A percentile compares a stretch with the other conserved stretches of the same genome.
phyloP scores from a whole-genome alignment of 2,888 invertebrate species.

The Pammene fasciana region DNA sequence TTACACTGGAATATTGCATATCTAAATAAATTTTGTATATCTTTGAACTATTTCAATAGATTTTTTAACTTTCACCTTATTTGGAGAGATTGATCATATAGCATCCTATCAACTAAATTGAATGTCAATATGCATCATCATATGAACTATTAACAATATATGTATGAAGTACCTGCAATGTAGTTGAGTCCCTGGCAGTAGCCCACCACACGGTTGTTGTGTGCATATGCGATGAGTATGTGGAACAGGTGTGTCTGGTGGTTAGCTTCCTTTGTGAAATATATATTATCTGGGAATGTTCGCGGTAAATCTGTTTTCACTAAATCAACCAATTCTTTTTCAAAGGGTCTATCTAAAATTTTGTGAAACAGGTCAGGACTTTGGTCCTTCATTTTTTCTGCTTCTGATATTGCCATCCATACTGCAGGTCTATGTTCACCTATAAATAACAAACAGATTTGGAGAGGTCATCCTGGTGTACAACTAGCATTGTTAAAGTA shows the following conservation, averaged over 20 bases:
- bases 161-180: constrained; percentile 86
- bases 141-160: not conserved
- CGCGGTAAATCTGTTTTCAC: constrained; percentile 95
- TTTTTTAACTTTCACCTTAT: too few species aligned
- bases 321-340: constrained; percentile 89
- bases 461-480: constrained; percentile 6
- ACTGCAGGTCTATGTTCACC: constrained; percentile 86
- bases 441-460: constrained; percentile 46
- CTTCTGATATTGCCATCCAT: constrained; percentile 95
- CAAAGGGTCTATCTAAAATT: constrained; percentile 87
- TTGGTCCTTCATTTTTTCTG: constrained; percentile 86
- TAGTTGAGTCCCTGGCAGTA: constrained; percentile 98
- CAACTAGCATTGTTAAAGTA: not conserved
- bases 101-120: too few species aligned
- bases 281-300: constrained; percentile 97
- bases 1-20: too few species aligned
- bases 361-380: constrained; percentile 86
- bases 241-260: constrained; percentile 91
- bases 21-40: too few species aligned
- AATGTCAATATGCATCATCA: too few species aligned
- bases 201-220: constrained; percentile 93
- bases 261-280: constrained; percentile 90
- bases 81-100: too few species aligned
- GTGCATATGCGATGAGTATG: constrained; percentile 94
- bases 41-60: too few species aligned